These are phyloP conservation scores for Ridgeia piscesae DNA, from an alignment of 1,140 invertebrate species.

Conservation along the genomic window DNA sequence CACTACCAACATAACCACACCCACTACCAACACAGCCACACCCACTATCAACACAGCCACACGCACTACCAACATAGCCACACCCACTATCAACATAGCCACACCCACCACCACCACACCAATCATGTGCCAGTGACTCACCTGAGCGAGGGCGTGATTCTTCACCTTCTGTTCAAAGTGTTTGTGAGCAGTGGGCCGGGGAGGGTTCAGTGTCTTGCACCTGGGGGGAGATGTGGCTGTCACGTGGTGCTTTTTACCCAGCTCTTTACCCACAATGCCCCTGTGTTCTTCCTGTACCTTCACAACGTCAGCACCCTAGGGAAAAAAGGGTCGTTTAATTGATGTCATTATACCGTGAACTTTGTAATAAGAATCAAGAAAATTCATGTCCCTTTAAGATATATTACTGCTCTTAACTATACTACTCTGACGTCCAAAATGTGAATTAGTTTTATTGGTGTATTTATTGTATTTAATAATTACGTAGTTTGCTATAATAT, in stretches of 20 bases:
- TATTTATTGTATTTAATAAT: not conserved
- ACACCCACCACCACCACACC: not conserved
- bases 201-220: not conserved
- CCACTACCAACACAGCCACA: no score
- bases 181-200: conserved; percentile 37
- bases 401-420: not conserved
- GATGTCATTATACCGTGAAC: not conserved
- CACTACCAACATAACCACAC: no score
- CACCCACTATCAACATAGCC: no score
- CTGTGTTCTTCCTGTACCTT: not conserved
- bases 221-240: not conserved
- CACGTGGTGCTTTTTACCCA: not conserved
- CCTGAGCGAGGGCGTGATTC: conserved; percentile 44
- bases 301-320: not conserved
- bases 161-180: conserved; percentile 45
- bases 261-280: not conserved
- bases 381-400: not conserved
- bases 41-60: not conserved
- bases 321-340: not conserved
- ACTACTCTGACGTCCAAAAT: not conserved
- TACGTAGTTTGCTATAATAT: not conserved
- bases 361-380: not conserved
- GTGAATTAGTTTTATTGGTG: not conserved
- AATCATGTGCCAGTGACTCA: conserved; percentile 18
- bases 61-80: not conserved